Percentiles rank a stretch among this genome's conserved stretches.
These are phyloP conservation scores for Parelbella ahira DNA, from an alignment of 2,888 invertebrate genomes.

Conservation along the genomic window DNA sequence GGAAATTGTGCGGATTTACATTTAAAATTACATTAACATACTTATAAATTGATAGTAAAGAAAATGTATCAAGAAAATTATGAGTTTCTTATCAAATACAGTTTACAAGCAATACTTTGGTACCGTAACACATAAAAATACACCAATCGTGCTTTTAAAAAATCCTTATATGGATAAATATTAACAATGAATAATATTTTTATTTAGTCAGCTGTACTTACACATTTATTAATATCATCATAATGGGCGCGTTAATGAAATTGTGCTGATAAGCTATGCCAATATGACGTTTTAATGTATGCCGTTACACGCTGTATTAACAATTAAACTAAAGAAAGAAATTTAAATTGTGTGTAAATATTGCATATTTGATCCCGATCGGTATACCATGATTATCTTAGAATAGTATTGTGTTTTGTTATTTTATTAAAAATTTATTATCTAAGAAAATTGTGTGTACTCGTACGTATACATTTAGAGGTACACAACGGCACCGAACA, in stretches of 20 bases:
- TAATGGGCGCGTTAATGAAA: slow-evolving; percentile 14
- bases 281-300: no score
- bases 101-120: slow-evolving; percentile 17
- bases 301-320: no score
- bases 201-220: slow-evolving; percentile 19
- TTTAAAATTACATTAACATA: no score
- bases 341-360: slow-evolving; percentile 20
- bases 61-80: no score
- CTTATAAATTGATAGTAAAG: no score
- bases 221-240: slow-evolving; percentile 22
- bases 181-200: slow-evolving; percentile 18
- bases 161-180: slow-evolving; percentile 9
- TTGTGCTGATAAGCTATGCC: slow-evolving; percentile 13
- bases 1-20: slow-evolving; percentile 6
- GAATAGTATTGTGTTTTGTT: not conserved
- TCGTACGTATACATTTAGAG: slow-evolving; percentile 6
- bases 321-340: slow-evolving; percentile 24
- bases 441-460: slow-evolving; percentile 5
- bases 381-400: slow-evolving; percentile 15
- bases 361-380: slow-evolving; percentile 26
- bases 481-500: slow-evolving; percentile 2
- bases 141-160: slow-evolving; percentile 9
- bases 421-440: not conserved
- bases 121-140: slow-evolving; percentile 13
- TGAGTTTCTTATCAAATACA: slow-evolving; percentile 3